Conservation (phyloP, 2,797 vertebrate genomes). For the Gorsachius magnificus region DNA sequence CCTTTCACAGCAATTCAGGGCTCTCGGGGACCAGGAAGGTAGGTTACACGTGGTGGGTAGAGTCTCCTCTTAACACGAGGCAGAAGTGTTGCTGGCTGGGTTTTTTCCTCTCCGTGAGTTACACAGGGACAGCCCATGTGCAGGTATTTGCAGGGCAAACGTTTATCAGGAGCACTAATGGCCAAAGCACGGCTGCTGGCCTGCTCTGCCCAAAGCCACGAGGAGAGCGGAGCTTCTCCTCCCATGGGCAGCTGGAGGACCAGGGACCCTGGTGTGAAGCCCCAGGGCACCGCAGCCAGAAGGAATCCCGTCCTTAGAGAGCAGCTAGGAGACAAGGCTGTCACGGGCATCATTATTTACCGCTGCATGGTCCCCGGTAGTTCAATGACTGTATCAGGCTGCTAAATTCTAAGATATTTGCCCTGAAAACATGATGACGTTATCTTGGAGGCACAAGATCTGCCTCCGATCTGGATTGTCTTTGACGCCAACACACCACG, state of each 20-base stretch:
- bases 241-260: accelerated
- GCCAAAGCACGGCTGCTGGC: accelerated
- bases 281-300: background rate
- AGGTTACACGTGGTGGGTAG: accelerated
- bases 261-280: background rate
- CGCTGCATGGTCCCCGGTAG: background rate
- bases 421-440: accelerated
- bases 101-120: background rate
- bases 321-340: background rate
- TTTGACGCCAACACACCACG: accelerated
- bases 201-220: background rate
- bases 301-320: too few relatives aligned
- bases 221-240: background rate
- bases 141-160: accelerated
- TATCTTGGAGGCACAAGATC: background rate
- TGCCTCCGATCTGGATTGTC: background rate
- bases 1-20: background rate
- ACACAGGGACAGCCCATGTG: accelerated
- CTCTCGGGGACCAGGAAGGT: background rate
- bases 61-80: background rate
- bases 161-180: accelerated
- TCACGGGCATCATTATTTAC: background rate
- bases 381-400: background rate
- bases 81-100: background rate
- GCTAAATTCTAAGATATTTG: background rate